phyloP scores from a whole-genome alignment of 35 echinoderm and acorn worm species.

The Diadema setosum region DNA sequence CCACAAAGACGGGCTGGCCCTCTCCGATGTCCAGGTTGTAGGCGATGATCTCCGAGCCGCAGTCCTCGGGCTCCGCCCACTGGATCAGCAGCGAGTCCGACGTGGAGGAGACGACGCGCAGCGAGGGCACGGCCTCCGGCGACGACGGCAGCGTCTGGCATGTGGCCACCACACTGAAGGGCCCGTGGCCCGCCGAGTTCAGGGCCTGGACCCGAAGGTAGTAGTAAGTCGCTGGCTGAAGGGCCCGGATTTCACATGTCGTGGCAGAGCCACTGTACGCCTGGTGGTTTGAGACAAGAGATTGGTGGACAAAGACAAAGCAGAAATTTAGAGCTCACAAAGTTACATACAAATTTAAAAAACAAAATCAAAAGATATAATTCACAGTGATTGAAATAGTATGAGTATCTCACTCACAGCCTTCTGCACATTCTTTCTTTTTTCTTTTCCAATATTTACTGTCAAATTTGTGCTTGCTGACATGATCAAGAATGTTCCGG shows the following conservation, averaged over 20 bases:
- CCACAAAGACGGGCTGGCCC: constrained; percentile 59
- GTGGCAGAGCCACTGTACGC: constrained; percentile 72
- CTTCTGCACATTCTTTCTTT: too few relatives aligned
- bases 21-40: constrained; percentile 98
- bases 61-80: constrained; percentile 94
- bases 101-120: constrained; percentile 83
- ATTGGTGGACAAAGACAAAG: too few relatives aligned
- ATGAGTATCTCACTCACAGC: too few relatives aligned
- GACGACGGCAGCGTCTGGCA: constrained; percentile 85
- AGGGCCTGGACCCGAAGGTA: constrained; percentile 94
- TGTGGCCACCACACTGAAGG: constrained; percentile 84
- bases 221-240: constrained; percentile 92
- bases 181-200: constrained; percentile 84
- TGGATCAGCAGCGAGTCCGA: constrained; percentile 81
- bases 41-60: constrained; percentile 85
- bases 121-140: constrained; percentile 78
- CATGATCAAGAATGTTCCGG: too few relatives aligned
- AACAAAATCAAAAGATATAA: too few relatives aligned
- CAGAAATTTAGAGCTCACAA: too few relatives aligned
- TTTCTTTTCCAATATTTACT: too few relatives aligned
- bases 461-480: too few relatives aligned
- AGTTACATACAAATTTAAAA: too few relatives aligned
- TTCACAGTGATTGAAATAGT: too few relatives aligned
- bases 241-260: constrained; percentile 69
- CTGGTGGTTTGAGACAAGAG: constrained; percentile 2